These are phyloP conservation scores for Phyllostomus hastatus DNA, from an alignment of 2,113 vertebrate genomes.

Conservation along the genomic window DNA sequence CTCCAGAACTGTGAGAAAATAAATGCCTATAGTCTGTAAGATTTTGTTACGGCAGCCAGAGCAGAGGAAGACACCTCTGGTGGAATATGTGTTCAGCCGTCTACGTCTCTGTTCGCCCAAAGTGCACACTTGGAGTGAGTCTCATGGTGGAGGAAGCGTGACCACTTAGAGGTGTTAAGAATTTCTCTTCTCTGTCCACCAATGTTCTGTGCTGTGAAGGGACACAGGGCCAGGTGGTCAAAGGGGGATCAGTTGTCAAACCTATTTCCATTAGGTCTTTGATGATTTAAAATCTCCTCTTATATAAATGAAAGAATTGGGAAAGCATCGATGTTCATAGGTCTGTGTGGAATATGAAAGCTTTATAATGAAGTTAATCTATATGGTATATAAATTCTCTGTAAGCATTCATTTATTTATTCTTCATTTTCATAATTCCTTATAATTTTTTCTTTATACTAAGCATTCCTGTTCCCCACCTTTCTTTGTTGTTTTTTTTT, in stretches of 20 bases:
- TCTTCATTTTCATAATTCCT: slow-evolving; percentile 27
- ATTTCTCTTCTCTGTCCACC: not conserved
- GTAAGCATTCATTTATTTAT: not conserved
- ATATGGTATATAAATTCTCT: not conserved
- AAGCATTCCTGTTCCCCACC: not conserved
- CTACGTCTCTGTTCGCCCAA: not conserved
- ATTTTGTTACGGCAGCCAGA: not conserved
- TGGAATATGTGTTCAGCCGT: not conserved
- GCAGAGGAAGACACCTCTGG: not conserved
- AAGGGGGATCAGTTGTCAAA: not conserved
- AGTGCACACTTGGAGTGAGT: not conserved
- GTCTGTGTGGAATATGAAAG: not conserved
- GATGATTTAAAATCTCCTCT: not conserved
- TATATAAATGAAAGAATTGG: not conserved
- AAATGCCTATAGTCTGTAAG: not conserved
- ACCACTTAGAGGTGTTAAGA: not conserved
- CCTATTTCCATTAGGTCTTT: not conserved
- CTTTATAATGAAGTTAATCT: not conserved
- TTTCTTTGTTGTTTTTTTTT: not conserved
- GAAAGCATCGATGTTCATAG: not conserved
- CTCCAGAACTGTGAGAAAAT: not conserved
- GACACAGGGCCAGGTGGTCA: not conserved
- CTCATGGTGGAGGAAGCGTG: not conserved
- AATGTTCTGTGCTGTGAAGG: not conserved
- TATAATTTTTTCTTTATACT: not conserved